Evolutionary conservation across 2,113 vertebrate genomes (phyloP).

Genomic region (Brachyhypopomus gauderio): DNA sequence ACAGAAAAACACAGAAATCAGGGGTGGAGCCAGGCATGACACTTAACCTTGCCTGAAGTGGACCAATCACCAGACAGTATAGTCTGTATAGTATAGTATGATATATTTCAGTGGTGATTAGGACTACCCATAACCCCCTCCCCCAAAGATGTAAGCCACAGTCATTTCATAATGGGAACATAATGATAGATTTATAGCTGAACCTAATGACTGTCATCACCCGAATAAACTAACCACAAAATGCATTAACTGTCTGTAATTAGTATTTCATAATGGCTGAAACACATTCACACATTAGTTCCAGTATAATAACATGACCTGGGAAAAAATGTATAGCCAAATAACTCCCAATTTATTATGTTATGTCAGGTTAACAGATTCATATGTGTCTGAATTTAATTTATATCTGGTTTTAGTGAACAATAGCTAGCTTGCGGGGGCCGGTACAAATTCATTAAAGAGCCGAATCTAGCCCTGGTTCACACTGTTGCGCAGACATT

Average conservation of each 20-base stretch:
- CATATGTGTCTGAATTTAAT: background rate
- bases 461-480: too few relatives aligned
- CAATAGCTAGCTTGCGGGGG: background rate
- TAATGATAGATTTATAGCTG: conserved; percentile 54
- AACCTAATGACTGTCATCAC: conserved; percentile 51
- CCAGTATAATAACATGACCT: conserved; percentile 17
- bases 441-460: too few relatives aligned
- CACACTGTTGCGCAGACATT: too few relatives aligned
- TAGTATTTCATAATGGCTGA: conserved; percentile 25
- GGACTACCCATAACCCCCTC: background rate
- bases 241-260: conserved; percentile 45
- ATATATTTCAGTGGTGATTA: conserved; percentile 47
- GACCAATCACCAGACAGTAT: conserved; percentile 42
- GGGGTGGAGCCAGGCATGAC: too few relatives aligned
- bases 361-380: conserved; percentile 10
- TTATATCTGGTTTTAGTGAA: conserved; percentile 7
- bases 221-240: conserved; percentile 27
- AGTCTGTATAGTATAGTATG: too few relatives aligned
- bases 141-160: conserved; percentile 50
- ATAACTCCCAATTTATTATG: conserved; percentile 6
- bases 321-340: conserved; percentile 17
- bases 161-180: conserved; percentile 55
- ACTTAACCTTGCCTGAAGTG: background rate
- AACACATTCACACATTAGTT: conserved; percentile 35
- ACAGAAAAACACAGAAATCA: too few relatives aligned